Base-by-base conservation (phyloP, 1,140 invertebrate species). In the Hypothenemus hampei region DNA sequence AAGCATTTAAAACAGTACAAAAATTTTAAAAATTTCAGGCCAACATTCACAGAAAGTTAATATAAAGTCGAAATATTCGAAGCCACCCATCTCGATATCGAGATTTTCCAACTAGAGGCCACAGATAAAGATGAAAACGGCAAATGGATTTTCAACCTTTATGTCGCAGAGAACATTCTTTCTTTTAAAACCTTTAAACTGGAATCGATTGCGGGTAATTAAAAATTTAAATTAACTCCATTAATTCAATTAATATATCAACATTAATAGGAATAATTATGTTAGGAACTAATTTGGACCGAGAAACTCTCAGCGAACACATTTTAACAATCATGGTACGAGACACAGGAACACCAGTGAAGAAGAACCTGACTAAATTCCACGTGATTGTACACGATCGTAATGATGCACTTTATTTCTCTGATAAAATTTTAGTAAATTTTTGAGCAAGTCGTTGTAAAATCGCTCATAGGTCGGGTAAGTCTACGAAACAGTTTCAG, bases 321-420 rank as follows among this genome's bases (percentile, higher is more conserved):
- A 79, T 92, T 23, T 69, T 97, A 24, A 95, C 89, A 1, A 85
- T 95, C 3, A 89, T 91, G 81, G 92, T 92, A 0, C 84, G 87
- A 58, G 93, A 97, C 72, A 84, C 90, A 64, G 92, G 91, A 0
- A 87, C 85, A 1, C 89, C 87, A 8, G 83, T 88, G 0, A 87
- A 91, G 65, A 76, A 87, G 11, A 91, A 91, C 69, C 91, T 86
- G 67, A 89, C 91, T 2, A 76, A 90, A 60, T 85, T 95, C 0
- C 73, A 83, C 20, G 82, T 96, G 35, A 82, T 80, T 37, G 87
- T 96, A 0, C 80, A 84, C 61, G 93, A 94, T 73, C 84, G 89
- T 59, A 96, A 96, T 72, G 93, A 96, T 69, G 75, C 83, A 19
- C 93, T 93, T 0, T 82, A 85, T 66, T 93, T 93, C 64, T 83